A percentile compares a stretch with the other conserved stretches of the same genome.
These are phyloP conservation scores for Mesochorus sp. DNA, from an alignment of 2,888 invertebrate species.

Conservation along the genomic window DNA sequence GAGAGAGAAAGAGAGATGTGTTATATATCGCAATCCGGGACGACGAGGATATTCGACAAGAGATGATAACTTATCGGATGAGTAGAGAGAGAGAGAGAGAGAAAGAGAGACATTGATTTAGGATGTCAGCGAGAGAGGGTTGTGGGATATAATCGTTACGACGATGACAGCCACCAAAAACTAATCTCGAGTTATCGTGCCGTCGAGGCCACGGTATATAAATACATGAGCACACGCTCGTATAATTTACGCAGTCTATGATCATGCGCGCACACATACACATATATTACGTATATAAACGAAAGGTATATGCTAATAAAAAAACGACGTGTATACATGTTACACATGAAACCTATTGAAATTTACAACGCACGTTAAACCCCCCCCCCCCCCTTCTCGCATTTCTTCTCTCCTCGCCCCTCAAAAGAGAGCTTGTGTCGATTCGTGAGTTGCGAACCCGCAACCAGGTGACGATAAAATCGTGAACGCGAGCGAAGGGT, in stretches of 20 bases:
- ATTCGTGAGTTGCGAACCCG: slow-evolving; percentile 18
- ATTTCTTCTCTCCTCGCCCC: background rate
- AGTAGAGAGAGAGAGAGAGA: too few relatives aligned
- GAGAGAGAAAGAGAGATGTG: too few relatives aligned
- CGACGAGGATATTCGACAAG: slow-evolving; percentile 26
- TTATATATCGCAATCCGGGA: background rate
- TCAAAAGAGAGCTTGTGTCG: background rate
- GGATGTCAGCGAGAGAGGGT: slow-evolving; percentile 34
- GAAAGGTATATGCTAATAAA: slow-evolving; percentile 27
- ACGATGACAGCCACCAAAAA: slow-evolving; percentile 52
- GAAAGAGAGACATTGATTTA: slow-evolving; percentile 67
- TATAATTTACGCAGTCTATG: background rate
- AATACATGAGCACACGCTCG: background rate
- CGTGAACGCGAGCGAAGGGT: slow-evolving; percentile 47
- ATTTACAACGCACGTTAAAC: slow-evolving; percentile 31
- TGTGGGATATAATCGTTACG: background rate
- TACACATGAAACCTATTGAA: slow-evolving; percentile 13
- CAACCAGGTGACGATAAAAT: slow-evolving; percentile 56
- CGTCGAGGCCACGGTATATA: background rate
- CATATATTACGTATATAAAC: too few relatives aligned
- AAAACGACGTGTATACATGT: slow-evolving; percentile 1
- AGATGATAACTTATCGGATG: slow-evolving; percentile 64
- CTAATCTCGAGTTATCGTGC: slow-evolving; percentile 38
- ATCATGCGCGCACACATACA: background rate
- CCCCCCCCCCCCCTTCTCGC: background rate